Base-by-base conservation (phyloP, 1,140 invertebrate genomes). In the Drosophila cardini region DNA sequence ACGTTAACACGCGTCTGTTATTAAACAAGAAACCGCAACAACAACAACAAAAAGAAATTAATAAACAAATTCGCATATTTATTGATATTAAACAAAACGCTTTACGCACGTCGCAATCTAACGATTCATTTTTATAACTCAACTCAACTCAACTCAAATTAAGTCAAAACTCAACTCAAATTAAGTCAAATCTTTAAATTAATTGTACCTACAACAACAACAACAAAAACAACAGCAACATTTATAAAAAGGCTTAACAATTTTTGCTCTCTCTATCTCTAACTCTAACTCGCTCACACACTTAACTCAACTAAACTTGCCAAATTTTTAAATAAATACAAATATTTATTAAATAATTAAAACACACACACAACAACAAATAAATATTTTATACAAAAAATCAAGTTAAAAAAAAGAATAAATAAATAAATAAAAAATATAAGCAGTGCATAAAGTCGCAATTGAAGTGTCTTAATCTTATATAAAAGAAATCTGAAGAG, bases 391-490 rank as follows among this genome's bases (percentile, higher is more conserved):
- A 55, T 36, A 64, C 46, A 72, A 58, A 3, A 26, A 26, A 26
- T 26, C 40, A 15, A 67, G 60, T 16, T 64, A 30, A 48, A 55
- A 11, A 11, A 13, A 70, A 38, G 40, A 40, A 69, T 10, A 50
- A 36, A 15, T 34, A 10, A 13, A 55, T 55, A 57, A 45, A 56
- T 48, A 52, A 53, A 61, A 26, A n/a, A n/a, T n/a, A 45, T 34
- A 65, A 36, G 58, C 80, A 90, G 86, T 90, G 71, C 75, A 85
- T 70, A 74, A 75, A 68, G 72, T 81, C 70, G 78, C 81, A 83
- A 82, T 81, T 67, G 30, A 89, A 89, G 85, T 89, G 87, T 90
- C 87, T 90, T 89, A 89, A 26, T 26, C 21, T 26, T 26, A 26
- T 26, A 26, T 26, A 26, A 76, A 70, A 50, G 10, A 71, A 74